Base-by-base conservation (phyloP, 2,888 invertebrate genomes). In the Idaea aversata region DNA sequence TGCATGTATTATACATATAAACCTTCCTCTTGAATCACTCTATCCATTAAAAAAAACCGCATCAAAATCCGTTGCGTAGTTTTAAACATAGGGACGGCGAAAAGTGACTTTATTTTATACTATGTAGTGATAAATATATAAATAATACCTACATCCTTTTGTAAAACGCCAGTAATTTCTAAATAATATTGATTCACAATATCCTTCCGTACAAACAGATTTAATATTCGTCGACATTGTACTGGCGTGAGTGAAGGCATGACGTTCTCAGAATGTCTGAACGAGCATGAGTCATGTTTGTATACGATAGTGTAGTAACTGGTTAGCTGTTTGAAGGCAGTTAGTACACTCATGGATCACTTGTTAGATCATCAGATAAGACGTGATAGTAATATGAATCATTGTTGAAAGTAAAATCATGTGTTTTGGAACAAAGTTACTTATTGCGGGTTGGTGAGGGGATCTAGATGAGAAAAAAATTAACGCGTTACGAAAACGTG, bases 221-320 rank as follows among this genome's bases (percentile, higher is more conserved):
- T 36, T 47, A 47, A 47, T 13, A 47, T 47, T 47, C 47, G 13
- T 47, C 47, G 7, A 47, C 4, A 7, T 47, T 4, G 13, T 13
- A 47, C 47, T 13, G 47, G 7, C 47, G 13, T 47, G 47, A 47
- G 47, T 13, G 3, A 47, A 13, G 47, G 47, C 13, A 47, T 47
- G 10, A 47, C 13, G 65, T 73, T 73, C 73, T 62, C 65, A 68
- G 73, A 72, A 73, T 63, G 73, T 71, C 73, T 73, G 72, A 67
- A 69, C 62, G 65, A 65, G 67, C 63, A 47, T 73, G 73, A 73
- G 63, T 71, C 73, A 72, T 60, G 62, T 15, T 13, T 61, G n/a
- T 62, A 61, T 47, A 61, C 38, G 7, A 7, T 47, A 13, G 36
- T 36, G 47, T 47, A 13, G 47, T 47, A 13, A 47, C 47, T 47